These are phyloP conservation scores for Tenebrio molitor DNA, from an alignment of 1,140 invertebrate genomes.

Conservation along the genomic window DNA sequence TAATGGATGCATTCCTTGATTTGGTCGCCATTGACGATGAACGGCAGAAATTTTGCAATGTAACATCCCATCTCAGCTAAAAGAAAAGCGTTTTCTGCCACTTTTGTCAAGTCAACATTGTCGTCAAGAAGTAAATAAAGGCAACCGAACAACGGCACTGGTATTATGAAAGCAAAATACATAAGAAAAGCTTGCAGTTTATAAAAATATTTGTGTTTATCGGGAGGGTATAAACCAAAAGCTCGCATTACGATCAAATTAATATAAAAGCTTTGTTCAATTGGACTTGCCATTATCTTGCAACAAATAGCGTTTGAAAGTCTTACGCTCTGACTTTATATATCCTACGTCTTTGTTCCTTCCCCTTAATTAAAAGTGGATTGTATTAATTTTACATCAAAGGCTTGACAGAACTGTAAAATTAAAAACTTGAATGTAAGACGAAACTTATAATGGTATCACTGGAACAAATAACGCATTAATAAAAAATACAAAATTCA, in stretches of 20 bases:
- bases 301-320: background rate
- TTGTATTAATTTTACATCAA: too few relatives aligned
- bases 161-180: conserved; percentile 26
- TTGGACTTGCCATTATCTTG: background rate
- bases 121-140: conserved; percentile 8
- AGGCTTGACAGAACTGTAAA: too few relatives aligned
- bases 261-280: background rate
- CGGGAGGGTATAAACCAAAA: conserved; percentile 28
- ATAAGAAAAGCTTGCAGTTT: background rate
- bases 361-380: too few relatives aligned
- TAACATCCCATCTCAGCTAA: conserved; percentile 12
- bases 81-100: conserved; percentile 40
- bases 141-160: background rate
- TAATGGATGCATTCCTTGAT: conserved; percentile 6
- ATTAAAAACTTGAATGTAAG: too few relatives aligned
- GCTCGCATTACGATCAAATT: conserved; percentile 21
- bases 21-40: background rate
- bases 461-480: too few relatives aligned
- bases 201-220: background rate
- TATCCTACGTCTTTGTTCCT: too few relatives aligned
- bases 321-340: too few relatives aligned
- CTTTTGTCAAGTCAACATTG: conserved; percentile 1
- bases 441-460: too few relatives aligned
- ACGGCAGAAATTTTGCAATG: conserved; percentile 30
- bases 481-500: too few relatives aligned